phyloP scores from a whole-genome alignment of 2,113 vertebrate species.

The Tapirus terrestris region DNA sequence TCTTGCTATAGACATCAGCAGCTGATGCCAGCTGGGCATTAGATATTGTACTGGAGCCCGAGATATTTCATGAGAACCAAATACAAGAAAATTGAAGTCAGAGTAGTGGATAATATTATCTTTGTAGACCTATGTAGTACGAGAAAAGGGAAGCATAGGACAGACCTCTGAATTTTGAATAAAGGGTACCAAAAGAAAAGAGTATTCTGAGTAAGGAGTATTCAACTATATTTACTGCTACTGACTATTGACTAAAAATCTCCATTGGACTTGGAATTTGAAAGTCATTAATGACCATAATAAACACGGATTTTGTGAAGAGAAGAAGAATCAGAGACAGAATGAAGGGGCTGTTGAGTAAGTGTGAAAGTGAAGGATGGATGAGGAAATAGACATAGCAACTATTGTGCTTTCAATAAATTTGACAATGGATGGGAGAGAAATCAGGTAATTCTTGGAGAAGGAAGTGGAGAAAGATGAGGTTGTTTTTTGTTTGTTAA shows the following conservation, averaged over 20 bases:
- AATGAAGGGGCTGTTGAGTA: neutral
- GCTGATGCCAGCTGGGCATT: neutral
- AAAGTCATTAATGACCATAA: neutral
- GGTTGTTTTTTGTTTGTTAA: neutral
- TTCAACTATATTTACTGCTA: neutral
- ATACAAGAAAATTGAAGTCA: neutral
- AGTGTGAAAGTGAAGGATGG: neutral
- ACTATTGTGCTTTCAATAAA: neutral
- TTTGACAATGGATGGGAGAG: neutral
- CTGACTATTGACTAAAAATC: neutral
- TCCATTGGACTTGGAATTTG: neutral
- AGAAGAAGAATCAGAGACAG: neutral
- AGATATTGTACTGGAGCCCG: neutral
- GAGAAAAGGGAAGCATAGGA: neutral
- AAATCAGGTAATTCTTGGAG: neutral
- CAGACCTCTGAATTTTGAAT: neutral
- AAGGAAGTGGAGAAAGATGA: neutral
- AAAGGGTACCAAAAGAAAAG: neutral
- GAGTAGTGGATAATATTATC: neutral
- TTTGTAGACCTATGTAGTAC: neutral
- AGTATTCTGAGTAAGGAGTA: neutral
- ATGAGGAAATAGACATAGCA: neutral
- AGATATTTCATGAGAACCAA: neutral
- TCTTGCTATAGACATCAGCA: neutral
- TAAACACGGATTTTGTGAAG: constrained; percentile 14